A percentile compares a stretch with the other conserved stretches of the same genome.
These are phyloP conservation scores for Phoxinus dragarum DNA, from an alignment of 2,797 vertebrate species.

Conservation along the genomic window DNA sequence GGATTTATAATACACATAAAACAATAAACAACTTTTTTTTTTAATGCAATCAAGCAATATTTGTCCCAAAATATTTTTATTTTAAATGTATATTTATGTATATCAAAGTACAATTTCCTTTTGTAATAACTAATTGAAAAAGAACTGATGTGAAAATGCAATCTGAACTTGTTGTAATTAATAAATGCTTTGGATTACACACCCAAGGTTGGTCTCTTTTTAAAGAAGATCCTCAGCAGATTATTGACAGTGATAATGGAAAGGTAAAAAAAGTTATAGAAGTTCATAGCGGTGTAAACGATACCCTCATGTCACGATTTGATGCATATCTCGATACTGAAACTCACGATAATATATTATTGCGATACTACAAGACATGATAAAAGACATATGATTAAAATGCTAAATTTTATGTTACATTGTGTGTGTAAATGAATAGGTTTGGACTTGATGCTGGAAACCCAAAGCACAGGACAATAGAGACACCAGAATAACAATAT, in stretches of 20 bases:
- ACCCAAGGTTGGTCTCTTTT: not conserved
- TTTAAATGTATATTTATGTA: constrained; percentile 7
- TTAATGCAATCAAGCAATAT: not conserved
- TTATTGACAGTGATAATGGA: too few relatives aligned
- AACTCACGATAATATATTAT: too few relatives aligned
- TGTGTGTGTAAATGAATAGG: too few relatives aligned
- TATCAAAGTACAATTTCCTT: not conserved
- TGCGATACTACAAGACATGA: too few relatives aligned
- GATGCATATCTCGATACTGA: too few relatives aligned
- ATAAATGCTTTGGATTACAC: not conserved
- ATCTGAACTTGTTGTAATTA: not conserved
- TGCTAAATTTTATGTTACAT: too few relatives aligned
- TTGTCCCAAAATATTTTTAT: not conserved
- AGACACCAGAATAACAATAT: too few relatives aligned
- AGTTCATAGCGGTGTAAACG: not conserved
- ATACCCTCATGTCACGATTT: too few relatives aligned
- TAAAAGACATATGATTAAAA: too few relatives aligned
- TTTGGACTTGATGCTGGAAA: too few relatives aligned
- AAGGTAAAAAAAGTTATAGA: too few relatives aligned
- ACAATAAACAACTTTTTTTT: not conserved
- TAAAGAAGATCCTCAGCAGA: not conserved
- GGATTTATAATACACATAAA: not conserved
- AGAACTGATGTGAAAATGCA: not conserved
- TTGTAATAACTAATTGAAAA: not conserved
- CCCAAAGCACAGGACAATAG: too few relatives aligned